These are phyloP conservation scores for Rhineura floridana DNA, from an alignment of 2,113 vertebrate genomes.

Conservation along the genomic window DNA sequence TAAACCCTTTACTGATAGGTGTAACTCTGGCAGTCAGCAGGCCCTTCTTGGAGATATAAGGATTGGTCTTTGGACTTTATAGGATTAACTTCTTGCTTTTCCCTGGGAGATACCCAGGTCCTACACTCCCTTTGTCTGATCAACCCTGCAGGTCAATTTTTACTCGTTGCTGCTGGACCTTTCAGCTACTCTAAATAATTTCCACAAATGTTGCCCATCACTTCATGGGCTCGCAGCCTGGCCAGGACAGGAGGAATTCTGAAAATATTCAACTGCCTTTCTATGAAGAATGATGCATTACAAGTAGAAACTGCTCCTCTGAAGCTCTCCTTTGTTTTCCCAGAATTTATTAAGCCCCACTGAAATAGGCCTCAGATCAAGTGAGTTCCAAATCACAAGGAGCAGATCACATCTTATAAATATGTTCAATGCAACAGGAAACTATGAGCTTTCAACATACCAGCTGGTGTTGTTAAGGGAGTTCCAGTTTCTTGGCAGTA, in stretches of 20 bases:
- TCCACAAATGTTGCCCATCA: not conserved
- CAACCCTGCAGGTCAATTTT: not conserved
- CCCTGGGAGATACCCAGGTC: not conserved
- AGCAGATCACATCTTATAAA: conserved; percentile 16
- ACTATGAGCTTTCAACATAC: conserved; percentile 71
- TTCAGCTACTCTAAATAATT: not conserved
- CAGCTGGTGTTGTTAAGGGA: conserved; percentile 86
- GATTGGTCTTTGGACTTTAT: not conserved
- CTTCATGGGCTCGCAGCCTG: not conserved
- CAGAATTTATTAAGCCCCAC: not conserved
- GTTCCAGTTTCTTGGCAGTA: conserved; percentile 85
- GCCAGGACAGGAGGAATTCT: not conserved
- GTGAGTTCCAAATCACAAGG: not conserved
- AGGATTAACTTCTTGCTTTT: not conserved
- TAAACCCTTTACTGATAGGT: too few relatives aligned
- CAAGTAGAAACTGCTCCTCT: conserved; percentile 18
- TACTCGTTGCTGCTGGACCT: not conserved
- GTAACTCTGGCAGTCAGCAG: not conserved
- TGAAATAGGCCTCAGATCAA: not conserved
- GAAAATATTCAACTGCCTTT: not conserved
- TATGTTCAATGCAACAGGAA: conserved; percentile 34
- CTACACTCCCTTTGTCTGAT: not conserved
- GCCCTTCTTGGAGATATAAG: not conserved
- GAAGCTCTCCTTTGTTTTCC: not conserved
- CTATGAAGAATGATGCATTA: not conserved